Conservation (phyloP, 1,140 invertebrate genomes). For the Drosophila obscura region DNA sequence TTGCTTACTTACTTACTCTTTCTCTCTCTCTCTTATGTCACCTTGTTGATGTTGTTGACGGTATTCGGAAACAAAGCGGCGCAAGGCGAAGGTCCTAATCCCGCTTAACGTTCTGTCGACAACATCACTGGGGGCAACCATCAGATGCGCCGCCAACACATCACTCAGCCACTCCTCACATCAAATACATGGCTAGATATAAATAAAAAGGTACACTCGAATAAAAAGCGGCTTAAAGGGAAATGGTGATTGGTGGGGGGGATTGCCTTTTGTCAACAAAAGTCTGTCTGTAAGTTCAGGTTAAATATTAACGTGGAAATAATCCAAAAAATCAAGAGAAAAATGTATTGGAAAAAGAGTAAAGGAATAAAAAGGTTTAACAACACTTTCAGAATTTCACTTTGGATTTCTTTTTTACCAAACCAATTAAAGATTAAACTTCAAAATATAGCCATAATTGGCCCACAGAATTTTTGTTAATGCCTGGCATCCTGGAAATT, state of each 20-base stretch:
- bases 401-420: no score
- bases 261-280: no score
- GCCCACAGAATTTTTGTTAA: no score
- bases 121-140: conserved; percentile 57
- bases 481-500: no score
- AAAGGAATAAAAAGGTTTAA: no score
- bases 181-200: conserved; percentile 37
- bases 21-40: conserved; percentile 53
- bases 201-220: conserved; percentile 27
- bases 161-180: conserved; percentile 43
- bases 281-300: no score
- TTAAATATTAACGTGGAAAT: no score
- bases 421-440: no score
- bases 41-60: conserved; percentile 64
- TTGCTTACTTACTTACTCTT: conserved; percentile 12
- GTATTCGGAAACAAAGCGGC: conserved; percentile 57
- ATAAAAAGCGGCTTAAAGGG: conserved; percentile 26
- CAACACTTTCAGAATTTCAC: no score
- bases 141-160: conserved; percentile 25
- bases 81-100: conserved; percentile 61
- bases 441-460: no score
- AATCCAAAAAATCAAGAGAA: no score
- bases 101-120: conserved; percentile 75
- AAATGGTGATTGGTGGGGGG: background rate
- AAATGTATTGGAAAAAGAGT: no score